Evolutionary conservation across 2,797 vertebrate species (phyloP).

Genomic region (Vipera latastei): DNA sequence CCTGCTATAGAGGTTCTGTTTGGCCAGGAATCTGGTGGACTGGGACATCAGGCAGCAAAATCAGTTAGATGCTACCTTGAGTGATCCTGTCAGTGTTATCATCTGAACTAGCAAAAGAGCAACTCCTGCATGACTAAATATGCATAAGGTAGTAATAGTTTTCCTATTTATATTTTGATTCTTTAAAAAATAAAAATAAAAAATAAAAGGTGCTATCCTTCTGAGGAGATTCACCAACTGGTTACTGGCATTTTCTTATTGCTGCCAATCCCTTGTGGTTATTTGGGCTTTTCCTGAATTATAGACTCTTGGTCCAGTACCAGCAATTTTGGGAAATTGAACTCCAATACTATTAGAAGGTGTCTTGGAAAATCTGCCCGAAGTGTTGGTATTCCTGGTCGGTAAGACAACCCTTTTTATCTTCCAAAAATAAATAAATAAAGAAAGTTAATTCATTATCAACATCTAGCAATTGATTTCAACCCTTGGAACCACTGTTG

Average conservation of each 20-base stretch:
- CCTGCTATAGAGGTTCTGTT: background rate
- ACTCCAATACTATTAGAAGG: background rate
- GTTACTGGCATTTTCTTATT: background rate
- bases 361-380: background rate
- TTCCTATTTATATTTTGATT: background rate
- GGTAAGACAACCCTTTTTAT: background rate
- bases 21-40: background rate
- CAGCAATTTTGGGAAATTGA: background rate
- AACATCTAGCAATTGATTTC: constrained; percentile 37
- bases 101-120: background rate
- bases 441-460: constrained; percentile 20
- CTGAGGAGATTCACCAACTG: background rate
- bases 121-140: background rate
- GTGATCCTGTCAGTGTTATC: background rate
- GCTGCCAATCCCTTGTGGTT: background rate
- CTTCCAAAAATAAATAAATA: constrained; percentile 19
- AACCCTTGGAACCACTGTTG: background rate
- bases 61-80: background rate
- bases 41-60: background rate
- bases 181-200: background rate
- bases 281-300: background rate
- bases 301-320: too few relatives aligned
- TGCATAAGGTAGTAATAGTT: background rate
- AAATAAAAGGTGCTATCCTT: background rate
- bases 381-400: background rate